A percentile compares a stretch with the other conserved stretches of the same genome.
These are phyloP conservation scores for Portunus trituberculatus DNA, from an alignment of 1,140 invertebrate genomes.

Conservation along the genomic window DNA sequence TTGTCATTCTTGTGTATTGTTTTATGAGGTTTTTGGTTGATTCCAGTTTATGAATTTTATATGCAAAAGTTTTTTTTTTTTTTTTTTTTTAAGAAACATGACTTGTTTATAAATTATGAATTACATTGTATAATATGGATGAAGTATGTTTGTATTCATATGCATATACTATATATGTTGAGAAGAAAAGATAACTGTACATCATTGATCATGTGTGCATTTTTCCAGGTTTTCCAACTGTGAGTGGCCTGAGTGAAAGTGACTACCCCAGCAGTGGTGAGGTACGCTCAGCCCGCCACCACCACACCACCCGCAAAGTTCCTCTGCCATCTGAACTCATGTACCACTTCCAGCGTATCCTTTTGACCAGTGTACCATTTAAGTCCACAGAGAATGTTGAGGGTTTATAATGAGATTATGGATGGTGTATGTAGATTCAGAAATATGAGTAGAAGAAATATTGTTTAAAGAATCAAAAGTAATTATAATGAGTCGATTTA, in stretches of 20 bases:
- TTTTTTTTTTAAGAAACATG: no score
- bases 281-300: constrained; percentile 84
- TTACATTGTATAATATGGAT: no score
- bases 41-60: no score
- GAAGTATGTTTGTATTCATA: no score
- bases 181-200: no score
- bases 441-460: background rate
- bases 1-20: no score
- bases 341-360: constrained; percentile 90
- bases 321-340: constrained; percentile 94
- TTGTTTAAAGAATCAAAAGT: background rate
- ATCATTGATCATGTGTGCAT: background rate
- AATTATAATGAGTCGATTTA: no score
- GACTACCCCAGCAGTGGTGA: constrained; percentile 91
- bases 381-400: background rate
- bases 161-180: no score
- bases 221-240: constrained; percentile 83
- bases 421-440: background rate
- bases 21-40: no score
- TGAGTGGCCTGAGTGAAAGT: constrained; percentile 93
- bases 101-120: no score
- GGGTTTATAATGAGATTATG: background rate
- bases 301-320: constrained; percentile 90
- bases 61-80: no score
- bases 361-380: constrained; percentile 81